Evolutionary conservation across 92 coral and sea anemone species (phyloP).

Genomic region (Nematostella vectensis): DNA sequence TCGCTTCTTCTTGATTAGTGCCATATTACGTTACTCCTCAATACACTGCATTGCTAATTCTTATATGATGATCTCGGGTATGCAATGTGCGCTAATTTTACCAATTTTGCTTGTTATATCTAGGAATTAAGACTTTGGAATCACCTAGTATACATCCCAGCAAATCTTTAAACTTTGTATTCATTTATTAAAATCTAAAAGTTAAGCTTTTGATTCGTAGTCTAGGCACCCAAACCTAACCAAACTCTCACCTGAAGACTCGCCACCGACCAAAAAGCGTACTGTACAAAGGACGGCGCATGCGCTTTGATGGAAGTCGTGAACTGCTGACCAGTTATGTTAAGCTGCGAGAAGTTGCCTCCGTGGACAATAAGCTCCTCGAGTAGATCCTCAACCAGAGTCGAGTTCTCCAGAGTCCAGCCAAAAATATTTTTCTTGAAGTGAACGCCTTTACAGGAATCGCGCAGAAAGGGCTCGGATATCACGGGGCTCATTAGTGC

Average conservation of each 20-base stretch:
- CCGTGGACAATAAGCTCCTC: conserved; percentile 18
- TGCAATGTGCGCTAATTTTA: too few species aligned
- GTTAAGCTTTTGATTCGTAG: too few species aligned
- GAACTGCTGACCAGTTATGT: conserved; percentile 6
- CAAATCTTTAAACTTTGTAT: too few species aligned
- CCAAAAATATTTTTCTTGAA: conserved; percentile 75
- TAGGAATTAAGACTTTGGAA: too few species aligned
- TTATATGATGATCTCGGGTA: too few species aligned
- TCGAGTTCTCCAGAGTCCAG: conserved; percentile 77
- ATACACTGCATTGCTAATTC: too few species aligned
- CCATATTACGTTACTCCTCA: too few species aligned
- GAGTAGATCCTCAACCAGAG: conserved; percentile 30
- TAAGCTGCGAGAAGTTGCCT: conserved; percentile 24
- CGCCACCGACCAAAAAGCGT: conserved; percentile 94
- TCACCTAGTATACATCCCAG: too few species aligned
- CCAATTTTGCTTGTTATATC: too few species aligned
- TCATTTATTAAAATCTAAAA: too few species aligned
- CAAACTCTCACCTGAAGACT: conserved; percentile 83
- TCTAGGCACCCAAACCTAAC: too few species aligned
- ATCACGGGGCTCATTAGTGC: conserved; percentile 92
- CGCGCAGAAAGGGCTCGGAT: conserved; percentile 85
- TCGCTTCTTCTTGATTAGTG: too few species aligned
- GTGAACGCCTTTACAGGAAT: conserved; percentile 73
- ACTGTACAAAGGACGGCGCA: conserved; percentile 71
- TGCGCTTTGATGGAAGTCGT: conserved; percentile 10